Conservation (phyloP, 2,888 invertebrate genomes). For the Tineola bisselliella region DNA sequence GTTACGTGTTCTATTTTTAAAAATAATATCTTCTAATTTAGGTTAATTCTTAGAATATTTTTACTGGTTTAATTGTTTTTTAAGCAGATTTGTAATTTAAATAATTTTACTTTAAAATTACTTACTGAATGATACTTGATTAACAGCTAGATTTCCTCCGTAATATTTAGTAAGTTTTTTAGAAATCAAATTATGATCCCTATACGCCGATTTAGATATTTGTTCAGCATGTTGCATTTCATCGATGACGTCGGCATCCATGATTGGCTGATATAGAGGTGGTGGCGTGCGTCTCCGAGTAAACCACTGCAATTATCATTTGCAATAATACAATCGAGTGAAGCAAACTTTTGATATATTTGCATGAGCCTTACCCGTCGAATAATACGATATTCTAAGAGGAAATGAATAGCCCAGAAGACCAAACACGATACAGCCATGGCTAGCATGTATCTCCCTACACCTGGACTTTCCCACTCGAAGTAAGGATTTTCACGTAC, state of each 20-base stretch:
- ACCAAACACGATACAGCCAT: slow-evolving; percentile 65
- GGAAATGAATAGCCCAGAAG: slow-evolving; percentile 70
- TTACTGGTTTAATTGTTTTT: too few species aligned
- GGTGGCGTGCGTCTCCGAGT: slow-evolving; percentile 29
- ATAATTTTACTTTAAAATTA: slow-evolving; percentile 17
- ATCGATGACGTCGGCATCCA: slow-evolving; percentile 66
- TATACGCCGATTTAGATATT: slow-evolving; percentile 35
- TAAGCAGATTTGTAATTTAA: too few species aligned
- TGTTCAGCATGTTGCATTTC: slow-evolving; percentile 60
- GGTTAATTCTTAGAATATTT: too few species aligned
- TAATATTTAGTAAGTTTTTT: slow-evolving; percentile 80
- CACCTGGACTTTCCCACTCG: slow-evolving; percentile 74
- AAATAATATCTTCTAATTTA: too few species aligned
- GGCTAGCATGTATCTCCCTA: slow-evolving; percentile 73
- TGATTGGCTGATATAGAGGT: slow-evolving; percentile 36
- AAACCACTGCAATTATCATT: slow-evolving; percentile 33
- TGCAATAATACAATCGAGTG: too few species aligned
- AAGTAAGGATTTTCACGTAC: slow-evolving; percentile 65
- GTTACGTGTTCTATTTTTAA: too few species aligned
- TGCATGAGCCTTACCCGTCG: slow-evolving; percentile 62
- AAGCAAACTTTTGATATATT: too few species aligned
- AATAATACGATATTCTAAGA: slow-evolving; percentile 70
- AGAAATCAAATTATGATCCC: slow-evolving; percentile 65
- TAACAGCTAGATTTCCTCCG: slow-evolving; percentile 78
- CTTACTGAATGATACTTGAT: slow-evolving; percentile 73